Conservation (phyloP, 1,140 invertebrate genomes). For the Proales similis region DNA sequence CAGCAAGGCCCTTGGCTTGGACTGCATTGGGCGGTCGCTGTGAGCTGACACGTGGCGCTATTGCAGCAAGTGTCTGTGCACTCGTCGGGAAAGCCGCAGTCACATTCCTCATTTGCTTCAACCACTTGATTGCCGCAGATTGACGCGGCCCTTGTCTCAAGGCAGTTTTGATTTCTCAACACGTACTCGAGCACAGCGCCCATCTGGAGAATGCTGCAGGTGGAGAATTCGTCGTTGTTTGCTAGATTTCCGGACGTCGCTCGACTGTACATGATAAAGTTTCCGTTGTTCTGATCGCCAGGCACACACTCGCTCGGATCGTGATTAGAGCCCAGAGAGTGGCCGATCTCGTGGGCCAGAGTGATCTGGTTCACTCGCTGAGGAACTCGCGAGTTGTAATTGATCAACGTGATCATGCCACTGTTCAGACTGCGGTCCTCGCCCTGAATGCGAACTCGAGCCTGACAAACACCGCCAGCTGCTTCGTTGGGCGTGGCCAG, state of each 20-base stretch:
- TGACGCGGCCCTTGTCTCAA: conserved; percentile 59
- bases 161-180: conserved; percentile 20
- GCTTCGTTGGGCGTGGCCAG: conserved; percentile 58
- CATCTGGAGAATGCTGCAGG: conserved; percentile 58
- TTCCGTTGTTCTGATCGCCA: conserved; percentile 38
- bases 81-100: conserved; percentile 89
- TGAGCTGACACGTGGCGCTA: not conserved
- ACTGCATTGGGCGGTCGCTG: not conserved
- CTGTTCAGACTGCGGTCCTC: conserved; percentile 69
- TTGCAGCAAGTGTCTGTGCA: conserved; percentile 54
- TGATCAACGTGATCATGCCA: conserved; percentile 98
- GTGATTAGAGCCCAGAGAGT: conserved; percentile 85
- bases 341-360: conserved; percentile 95
- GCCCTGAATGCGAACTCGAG: conserved; percentile 55
- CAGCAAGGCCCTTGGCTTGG: conserved; percentile 27
- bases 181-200: conserved; percentile 63
- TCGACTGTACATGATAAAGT: conserved; percentile 76
- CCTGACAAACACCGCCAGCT: conserved; percentile 89
- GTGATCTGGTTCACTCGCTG: conserved; percentile 94
- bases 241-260: conserved; percentile 84
- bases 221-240: conserved; percentile 88
- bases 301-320: not conserved
- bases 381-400: conserved; percentile 91
- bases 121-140: conserved; percentile 99
- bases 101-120: conserved; percentile 92